phyloP scores from a whole-genome alignment of 2,113 vertebrate genomes.

The Pachypanchax playfairii region DNA sequence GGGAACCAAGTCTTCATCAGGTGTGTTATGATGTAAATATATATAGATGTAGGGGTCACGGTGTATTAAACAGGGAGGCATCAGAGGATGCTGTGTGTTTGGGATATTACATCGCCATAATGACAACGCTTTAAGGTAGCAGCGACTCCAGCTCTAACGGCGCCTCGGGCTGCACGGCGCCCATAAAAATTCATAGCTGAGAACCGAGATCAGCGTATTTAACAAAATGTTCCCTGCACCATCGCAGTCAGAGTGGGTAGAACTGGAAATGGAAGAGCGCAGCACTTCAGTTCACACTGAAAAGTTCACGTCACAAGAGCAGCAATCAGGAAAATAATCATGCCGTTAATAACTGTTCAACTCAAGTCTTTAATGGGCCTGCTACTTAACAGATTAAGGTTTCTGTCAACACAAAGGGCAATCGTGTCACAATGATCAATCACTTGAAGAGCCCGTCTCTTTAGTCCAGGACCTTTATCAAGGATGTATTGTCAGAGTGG shows the following conservation, averaged over 20 bases:
- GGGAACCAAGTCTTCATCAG: neutral
- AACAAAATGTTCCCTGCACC: slow-evolving; percentile 55
- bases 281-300: slow-evolving; percentile 11
- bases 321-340: slow-evolving; percentile 34
- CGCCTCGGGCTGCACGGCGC: slow-evolving; percentile 45
- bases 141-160: slow-evolving; percentile 34
- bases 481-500: slow-evolving; percentile 58
- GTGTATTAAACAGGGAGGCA: slow-evolving; percentile 41
- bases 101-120: slow-evolving; percentile 54
- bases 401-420: slow-evolving; percentile 62
- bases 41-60: slow-evolving; percentile 5
- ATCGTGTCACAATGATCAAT: slow-evolving; percentile 47
- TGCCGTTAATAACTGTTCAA: slow-evolving; percentile 53
- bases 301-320: slow-evolving; percentile 19
- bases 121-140: slow-evolving; percentile 50
- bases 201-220: slow-evolving; percentile 64
- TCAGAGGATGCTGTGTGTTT: slow-evolving; percentile 39
- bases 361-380: slow-evolving; percentile 52
- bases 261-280: neutral
- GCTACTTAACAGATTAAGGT: slow-evolving; percentile 37
- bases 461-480: slow-evolving; percentile 55
- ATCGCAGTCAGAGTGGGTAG: slow-evolving; percentile 10
- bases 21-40: neutral
- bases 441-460: slow-evolving; percentile 38
- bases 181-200: slow-evolving; percentile 74